Evolutionary conservation across 2,113 vertebrate species (phyloP).

Genomic region (Neogale vison): DNA sequence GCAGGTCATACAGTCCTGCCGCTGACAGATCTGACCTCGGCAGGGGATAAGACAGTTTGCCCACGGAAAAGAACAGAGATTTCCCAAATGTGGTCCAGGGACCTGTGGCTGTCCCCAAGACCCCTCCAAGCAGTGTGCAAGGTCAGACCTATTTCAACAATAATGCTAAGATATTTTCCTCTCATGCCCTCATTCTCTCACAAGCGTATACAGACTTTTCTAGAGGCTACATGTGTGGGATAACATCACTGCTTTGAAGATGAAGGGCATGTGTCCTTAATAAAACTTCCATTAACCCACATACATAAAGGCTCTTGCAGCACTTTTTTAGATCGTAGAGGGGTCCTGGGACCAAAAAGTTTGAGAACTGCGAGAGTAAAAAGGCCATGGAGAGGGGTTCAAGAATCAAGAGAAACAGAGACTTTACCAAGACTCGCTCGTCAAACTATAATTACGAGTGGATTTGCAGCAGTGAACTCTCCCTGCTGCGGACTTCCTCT

Average conservation of each 20-base stretch:
- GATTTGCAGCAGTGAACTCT: neutral
- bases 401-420: neutral
- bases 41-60: neutral
- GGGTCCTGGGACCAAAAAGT: neutral
- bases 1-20: neutral
- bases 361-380: neutral
- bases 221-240: neutral
- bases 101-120: neutral
- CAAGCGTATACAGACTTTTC: neutral
- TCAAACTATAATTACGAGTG: neutral
- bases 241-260: neutral
- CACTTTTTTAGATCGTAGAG: neutral
- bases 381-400: neutral
- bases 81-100: neutral
- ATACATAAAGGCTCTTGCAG: neutral
- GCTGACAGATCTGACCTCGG: neutral
- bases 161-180: neutral
- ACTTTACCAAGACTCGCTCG: neutral
- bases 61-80: neutral
- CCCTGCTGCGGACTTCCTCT: rapidly evolving
- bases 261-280: neutral
- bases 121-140: neutral
- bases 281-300: neutral
- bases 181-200: neutral
- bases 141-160: neutral